These are phyloP conservation scores for Chaetophractus vellerosus DNA, from an alignment of 2,797 vertebrate species.

Conservation along the genomic window DNA sequence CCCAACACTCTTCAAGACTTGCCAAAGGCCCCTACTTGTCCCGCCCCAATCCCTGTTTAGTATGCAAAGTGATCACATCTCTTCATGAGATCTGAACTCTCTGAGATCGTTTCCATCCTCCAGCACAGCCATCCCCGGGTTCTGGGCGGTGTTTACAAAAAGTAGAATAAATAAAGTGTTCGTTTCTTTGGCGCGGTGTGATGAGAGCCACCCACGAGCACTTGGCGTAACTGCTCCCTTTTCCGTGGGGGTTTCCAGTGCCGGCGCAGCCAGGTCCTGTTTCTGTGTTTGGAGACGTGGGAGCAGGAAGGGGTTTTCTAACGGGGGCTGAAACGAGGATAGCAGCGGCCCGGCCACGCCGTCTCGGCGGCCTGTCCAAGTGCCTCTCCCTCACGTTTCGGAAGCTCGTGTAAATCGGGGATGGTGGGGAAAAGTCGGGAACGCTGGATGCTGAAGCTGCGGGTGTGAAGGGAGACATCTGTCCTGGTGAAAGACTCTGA, in stretches of 20 bases:
- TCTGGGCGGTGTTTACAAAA: constrained; percentile 82
- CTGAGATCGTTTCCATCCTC: constrained; percentile 83
- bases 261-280: constrained; percentile 75
- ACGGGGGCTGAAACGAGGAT: constrained; percentile 79
- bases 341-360: too few species aligned
- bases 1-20: not conserved
- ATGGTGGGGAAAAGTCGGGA: constrained; percentile 77
- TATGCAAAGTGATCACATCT: constrained; percentile 80
- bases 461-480: constrained; percentile 90
- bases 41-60: constrained; percentile 72
- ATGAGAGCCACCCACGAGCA: constrained; percentile 84
- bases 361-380: constrained; percentile 82
- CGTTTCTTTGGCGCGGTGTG: constrained; percentile 85
- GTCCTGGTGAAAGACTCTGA: constrained; percentile 87
- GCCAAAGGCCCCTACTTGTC: not conserved
- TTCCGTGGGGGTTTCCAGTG: constrained; percentile 80
- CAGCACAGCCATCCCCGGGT: constrained; percentile 73
- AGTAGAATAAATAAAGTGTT: constrained; percentile 81
- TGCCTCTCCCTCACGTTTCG: constrained; percentile 86
- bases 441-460: constrained; percentile 84
- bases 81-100: constrained; percentile 82
- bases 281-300: constrained; percentile 82
- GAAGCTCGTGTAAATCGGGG: constrained; percentile 86
- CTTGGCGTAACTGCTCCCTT: constrained; percentile 81
- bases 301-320: constrained; percentile 39